Evolutionary conservation across 2,113 vertebrate genomes (phyloP).

Genomic region (Lampris incognitus): DNA sequence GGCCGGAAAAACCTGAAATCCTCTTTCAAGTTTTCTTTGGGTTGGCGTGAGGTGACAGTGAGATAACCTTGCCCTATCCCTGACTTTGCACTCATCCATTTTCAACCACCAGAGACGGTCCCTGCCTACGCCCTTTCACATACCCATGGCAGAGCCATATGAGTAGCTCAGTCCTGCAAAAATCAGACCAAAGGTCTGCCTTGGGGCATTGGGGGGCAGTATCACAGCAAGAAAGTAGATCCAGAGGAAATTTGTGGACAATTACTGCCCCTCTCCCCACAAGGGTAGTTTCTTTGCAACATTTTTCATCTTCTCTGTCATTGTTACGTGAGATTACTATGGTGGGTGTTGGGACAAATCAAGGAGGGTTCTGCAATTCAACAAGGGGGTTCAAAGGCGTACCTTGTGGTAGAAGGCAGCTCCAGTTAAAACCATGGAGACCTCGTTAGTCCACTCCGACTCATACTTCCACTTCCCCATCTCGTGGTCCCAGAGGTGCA

Average conservation of each 20-base stretch:
- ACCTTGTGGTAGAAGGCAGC: constrained; percentile 99
- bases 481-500: constrained; percentile 99
- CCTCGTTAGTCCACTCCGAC: constrained; percentile 99
- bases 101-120: constrained; percentile 2
- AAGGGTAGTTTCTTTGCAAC: no score
- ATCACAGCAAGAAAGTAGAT: not conserved
- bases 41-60: constrained; percentile 17
- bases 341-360: no score
- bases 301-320: no score
- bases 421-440: constrained; percentile 98
- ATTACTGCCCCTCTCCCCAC: no score
- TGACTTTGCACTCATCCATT: constrained; percentile 34
- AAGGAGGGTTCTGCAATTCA: constrained; percentile 4
- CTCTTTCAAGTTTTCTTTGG: constrained; percentile 28
- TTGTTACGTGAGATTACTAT: no score
- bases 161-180: not conserved
- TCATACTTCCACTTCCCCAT: constrained; percentile 99
- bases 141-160: not conserved
- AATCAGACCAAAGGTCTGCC: not conserved
- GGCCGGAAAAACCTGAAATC: no score
- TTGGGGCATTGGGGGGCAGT: not conserved
- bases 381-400: constrained; percentile 7
- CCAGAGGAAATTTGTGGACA: no score
- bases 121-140: not conserved
- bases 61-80: constrained; percentile 55